Conservation (phyloP, 2,888 invertebrate genomes). For the Mythimna lalbum region DNA sequence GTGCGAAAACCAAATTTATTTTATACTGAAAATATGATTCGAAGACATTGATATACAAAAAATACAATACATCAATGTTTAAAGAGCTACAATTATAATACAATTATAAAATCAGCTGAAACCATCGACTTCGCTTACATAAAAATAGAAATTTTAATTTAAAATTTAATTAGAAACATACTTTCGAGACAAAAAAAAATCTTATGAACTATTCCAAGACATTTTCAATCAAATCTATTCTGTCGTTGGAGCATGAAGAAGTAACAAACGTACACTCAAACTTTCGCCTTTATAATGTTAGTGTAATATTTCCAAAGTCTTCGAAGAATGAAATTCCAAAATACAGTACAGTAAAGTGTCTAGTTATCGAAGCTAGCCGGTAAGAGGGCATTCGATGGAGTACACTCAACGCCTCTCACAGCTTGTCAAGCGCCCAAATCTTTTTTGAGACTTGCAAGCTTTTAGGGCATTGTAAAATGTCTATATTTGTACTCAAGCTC, state of each 20-base stretch:
- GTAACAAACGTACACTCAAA: no score
- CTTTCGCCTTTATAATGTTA: no score
- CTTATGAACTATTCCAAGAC: no score
- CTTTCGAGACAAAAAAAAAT: no score
- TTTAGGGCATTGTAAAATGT: constrained; percentile 52
- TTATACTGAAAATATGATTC: not conserved
- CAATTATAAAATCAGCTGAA: no score
- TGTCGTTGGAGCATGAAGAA: no score
- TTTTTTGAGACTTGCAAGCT: constrained; percentile 52
- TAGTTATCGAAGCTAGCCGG: constrained; percentile 26
- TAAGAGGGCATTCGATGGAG: constrained; percentile 31
- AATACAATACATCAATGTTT: no score
- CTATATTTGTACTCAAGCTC: constrained; percentile 51
- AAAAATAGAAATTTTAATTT: no score
- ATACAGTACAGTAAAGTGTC: constrained; percentile 3
- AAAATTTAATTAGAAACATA: no score
- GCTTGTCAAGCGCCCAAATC: constrained; percentile 45
- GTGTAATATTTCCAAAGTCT: not conserved
- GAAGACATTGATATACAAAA: no score
- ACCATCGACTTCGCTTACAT: no score
- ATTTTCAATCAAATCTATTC: no score
- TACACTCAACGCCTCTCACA: constrained; percentile 36
- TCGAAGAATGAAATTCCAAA: not conserved
- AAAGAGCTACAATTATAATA: not conserved
- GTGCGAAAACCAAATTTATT: not conserved